Conservation (phyloP, 2,888 invertebrate genomes). For the Muschampia plurimacula region DNA sequence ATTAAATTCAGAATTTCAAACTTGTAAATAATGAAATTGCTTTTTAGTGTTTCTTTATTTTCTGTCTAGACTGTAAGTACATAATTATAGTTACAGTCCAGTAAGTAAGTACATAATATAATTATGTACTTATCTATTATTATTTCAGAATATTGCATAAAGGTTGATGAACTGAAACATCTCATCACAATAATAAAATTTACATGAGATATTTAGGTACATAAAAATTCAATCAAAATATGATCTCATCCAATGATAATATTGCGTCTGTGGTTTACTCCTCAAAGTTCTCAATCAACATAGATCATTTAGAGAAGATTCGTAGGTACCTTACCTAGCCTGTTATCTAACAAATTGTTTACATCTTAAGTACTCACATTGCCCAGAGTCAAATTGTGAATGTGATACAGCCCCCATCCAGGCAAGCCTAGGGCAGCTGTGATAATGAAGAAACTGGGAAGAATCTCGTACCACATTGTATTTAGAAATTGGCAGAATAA, state of each 20-base stretch:
- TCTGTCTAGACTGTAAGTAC: too few species aligned
- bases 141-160: background rate
- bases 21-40: too few species aligned
- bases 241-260: background rate
- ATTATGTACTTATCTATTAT: background rate
- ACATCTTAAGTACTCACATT: slow-evolving; percentile 86
- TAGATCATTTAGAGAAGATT: background rate
- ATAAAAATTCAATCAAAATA: too few species aligned
- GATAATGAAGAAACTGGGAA: slow-evolving; percentile 87
- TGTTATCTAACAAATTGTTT: slow-evolving; percentile 68
- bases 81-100: too few species aligned
- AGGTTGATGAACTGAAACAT: background rate
- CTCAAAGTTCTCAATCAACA: background rate
- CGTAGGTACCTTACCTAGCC: background rate
- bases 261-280: slow-evolving; percentile 23
- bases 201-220: background rate
- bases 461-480: slow-evolving; percentile 90
- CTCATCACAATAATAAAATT: background rate
- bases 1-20: too few species aligned
- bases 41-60: too few species aligned
- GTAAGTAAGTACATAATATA: too few species aligned
- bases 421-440: slow-evolving; percentile 86
- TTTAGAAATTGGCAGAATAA: slow-evolving; percentile 14
- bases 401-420: slow-evolving; percentile 86
- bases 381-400: slow-evolving; percentile 86